Conservation (phyloP, 1,140 invertebrate species). For the Centruroides sculpturatus region DNA sequence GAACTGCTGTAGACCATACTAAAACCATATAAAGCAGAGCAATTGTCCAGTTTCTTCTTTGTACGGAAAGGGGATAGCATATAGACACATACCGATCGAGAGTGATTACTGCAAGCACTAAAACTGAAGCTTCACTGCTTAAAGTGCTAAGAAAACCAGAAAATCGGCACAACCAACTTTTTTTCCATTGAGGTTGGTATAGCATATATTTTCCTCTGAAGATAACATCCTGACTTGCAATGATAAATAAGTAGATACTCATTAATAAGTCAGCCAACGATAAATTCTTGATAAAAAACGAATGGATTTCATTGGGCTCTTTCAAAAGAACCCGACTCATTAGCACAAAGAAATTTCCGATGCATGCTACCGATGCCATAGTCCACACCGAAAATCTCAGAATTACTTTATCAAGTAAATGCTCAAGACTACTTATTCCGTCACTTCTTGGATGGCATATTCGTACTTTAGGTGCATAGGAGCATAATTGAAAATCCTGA, state of each 20-base stretch:
- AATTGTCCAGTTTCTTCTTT: constrained; percentile 36
- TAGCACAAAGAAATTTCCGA: constrained; percentile 50
- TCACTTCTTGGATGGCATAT: constrained; percentile 48
- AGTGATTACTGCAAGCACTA: constrained; percentile 59
- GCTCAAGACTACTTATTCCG: constrained; percentile 42
- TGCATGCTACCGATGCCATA: constrained; percentile 45
- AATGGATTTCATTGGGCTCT: constrained; percentile 29
- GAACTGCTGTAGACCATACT: constrained; percentile 48
- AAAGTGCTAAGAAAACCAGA: constrained; percentile 22
- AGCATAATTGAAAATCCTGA: constrained; percentile 51
- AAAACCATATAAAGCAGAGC: constrained; percentile 37
- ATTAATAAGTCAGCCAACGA: constrained; percentile 60
- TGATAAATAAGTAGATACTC: constrained; percentile 56
- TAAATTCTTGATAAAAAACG: constrained; percentile 49
- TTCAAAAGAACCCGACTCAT: constrained; percentile 44
- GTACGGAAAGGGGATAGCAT: constrained; percentile 44
- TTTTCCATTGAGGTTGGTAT: constrained; percentile 47
- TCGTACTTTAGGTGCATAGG: constrained; percentile 40
- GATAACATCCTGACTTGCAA: constrained; percentile 46
- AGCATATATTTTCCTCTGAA: constrained; percentile 45
- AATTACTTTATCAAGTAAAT: constrained; percentile 44
- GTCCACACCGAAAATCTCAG: constrained; percentile 50
- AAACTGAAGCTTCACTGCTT: constrained; percentile 42
- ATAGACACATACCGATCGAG: constrained; percentile 47
- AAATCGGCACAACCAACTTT: constrained; percentile 21